A percentile compares a stretch with the other conserved stretches of the same genome.
These are phyloP conservation scores for Noctilio leporinus DNA, from an alignment of 2,113 vertebrate genomes.

Conservation along the genomic window DNA sequence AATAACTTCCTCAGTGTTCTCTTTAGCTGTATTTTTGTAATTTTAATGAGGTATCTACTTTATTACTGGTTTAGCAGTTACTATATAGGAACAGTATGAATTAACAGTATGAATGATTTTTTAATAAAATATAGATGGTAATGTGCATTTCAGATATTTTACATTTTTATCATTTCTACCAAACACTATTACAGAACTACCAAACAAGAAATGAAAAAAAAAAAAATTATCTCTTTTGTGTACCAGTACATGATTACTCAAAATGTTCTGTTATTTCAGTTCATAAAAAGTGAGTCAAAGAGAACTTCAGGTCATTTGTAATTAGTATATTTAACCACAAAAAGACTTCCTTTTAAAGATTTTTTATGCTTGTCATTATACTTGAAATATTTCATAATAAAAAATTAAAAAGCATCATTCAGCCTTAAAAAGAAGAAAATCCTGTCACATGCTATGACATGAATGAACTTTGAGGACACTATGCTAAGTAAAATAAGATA, in stretches of 20 bases:
- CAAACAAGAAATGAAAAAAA: slow-evolving; percentile 1
- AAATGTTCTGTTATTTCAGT: neutral
- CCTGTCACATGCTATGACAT: neutral
- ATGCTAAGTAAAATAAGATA: neutral
- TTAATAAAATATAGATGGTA: slow-evolving; percentile 14
- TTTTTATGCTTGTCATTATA: neutral
- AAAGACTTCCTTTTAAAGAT: neutral
- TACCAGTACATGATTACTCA: neutral
- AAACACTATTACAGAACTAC: slow-evolving; percentile 1
- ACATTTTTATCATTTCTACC: neutral
- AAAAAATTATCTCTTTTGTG: neutral
- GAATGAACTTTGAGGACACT: neutral
- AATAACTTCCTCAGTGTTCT: neutral
- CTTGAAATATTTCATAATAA: neutral
- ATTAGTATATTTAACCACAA: neutral
- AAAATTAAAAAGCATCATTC: neutral
- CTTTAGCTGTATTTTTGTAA: slow-evolving; percentile 5
- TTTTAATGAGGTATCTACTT: slow-evolving; percentile 17
- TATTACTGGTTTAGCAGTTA: slow-evolving; percentile 25
- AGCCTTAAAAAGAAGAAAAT: neutral
- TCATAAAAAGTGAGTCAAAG: neutral
- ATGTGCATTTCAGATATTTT: neutral
- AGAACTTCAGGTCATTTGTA: neutral
- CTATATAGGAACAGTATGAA: neutral
- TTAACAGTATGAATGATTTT: neutral